Conservation (phyloP, 2,888 invertebrate species). For the Carcina quercana region DNA sequence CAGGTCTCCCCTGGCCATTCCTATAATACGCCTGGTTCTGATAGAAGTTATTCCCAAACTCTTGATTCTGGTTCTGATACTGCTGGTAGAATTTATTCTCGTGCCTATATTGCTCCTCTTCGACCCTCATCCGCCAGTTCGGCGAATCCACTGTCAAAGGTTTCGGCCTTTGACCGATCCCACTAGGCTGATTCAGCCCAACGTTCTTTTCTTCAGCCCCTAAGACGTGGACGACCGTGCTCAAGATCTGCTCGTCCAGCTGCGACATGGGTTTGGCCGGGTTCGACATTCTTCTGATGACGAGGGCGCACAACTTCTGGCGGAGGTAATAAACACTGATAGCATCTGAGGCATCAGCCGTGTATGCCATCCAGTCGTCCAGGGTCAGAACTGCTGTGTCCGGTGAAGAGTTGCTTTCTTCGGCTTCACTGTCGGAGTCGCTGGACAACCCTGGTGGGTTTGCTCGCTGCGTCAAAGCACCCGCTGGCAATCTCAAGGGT, state of each 20-base stretch:
- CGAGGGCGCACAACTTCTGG: conserved; percentile 82
- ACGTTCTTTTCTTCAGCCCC: conserved; percentile 81
- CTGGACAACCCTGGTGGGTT: conserved; percentile 62
- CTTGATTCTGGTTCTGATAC: conserved; percentile 26
- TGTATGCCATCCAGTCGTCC: conserved; percentile 85
- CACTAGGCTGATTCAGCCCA: conserved; percentile 80
- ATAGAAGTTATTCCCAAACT: conserved; percentile 35
- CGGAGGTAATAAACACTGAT: conserved; percentile 79
- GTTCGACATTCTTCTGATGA: conserved; percentile 76
- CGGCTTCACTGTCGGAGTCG: conserved; percentile 63
- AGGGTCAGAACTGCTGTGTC: conserved; percentile 71
- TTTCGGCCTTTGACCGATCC: conserved; percentile 84
- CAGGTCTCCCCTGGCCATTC: conserved; percentile 33
- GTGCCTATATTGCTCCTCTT: conserved; percentile 40
- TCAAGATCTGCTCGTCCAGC: conserved; percentile 80
- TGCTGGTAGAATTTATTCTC: conserved; percentile 27
- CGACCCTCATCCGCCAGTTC: conserved; percentile 44
- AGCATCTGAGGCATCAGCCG: conserved; percentile 79
- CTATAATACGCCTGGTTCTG: conserved; percentile 32
- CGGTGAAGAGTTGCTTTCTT: conserved; percentile 45
- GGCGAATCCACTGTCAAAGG: conserved; percentile 77
- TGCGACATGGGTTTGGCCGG: conserved; percentile 72
- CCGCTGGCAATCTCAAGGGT: conserved; percentile 74
- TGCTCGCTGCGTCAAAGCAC: conserved; percentile 55
- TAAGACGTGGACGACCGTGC: conserved; percentile 78